phyloP scores from a whole-genome alignment of 2,797 vertebrate genomes.

The Paratrypauchen microcephalus region DNA sequence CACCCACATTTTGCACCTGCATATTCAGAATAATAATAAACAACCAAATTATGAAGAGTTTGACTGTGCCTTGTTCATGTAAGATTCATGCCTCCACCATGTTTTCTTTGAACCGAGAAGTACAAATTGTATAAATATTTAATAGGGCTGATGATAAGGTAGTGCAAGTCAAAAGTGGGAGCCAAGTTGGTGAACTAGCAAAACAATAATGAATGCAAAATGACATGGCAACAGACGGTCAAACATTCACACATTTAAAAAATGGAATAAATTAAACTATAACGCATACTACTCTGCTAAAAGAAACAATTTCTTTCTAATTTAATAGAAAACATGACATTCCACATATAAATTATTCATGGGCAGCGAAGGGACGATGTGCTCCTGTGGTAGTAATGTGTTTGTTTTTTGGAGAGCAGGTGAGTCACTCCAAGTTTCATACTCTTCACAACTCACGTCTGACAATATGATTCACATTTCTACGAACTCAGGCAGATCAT shows the following conservation, averaged over 20 bases:
- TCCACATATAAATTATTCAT: constrained; percentile 1
- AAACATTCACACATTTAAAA: neutral
- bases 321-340: constrained; percentile 2
- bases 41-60: neutral
- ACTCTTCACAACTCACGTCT: neutral
- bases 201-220: neutral
- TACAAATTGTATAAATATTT: constrained; percentile 7
- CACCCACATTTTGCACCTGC: constrained; percentile 3
- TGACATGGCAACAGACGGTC: neutral
- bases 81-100: neutral
- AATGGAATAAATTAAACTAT: neutral
- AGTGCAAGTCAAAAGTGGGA: neutral
- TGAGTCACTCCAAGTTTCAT: constrained; percentile 1
- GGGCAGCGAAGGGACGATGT: neutral
- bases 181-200: neutral
- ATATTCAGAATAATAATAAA: neutral
- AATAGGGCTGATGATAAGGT: constrained; percentile 1
- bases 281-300: too few species aligned
- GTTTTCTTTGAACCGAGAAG: neutral
- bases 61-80: constrained; percentile 4
- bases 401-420: constrained; percentile 2
- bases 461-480: neutral
- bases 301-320: neutral
- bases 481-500: neutral
- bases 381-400: constrained; percentile 9